phyloP scores from a whole-genome alignment of 2,113 vertebrate genomes.

The Pipra filicauda region DNA sequence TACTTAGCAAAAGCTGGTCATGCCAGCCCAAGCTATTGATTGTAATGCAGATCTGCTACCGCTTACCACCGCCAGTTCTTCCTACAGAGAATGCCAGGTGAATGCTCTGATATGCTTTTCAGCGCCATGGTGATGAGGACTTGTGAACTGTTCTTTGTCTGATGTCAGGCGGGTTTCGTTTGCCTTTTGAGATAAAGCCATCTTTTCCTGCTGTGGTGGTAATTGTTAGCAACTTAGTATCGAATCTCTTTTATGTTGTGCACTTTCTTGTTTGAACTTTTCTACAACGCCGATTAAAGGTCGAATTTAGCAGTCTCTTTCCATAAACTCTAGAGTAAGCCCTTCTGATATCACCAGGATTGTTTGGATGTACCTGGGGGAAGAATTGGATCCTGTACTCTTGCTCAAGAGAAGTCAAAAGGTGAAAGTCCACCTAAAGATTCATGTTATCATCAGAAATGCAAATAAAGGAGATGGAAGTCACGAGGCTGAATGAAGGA shows the following conservation, averaged over 20 bases:
- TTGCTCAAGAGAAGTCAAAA: constrained; percentile 6
- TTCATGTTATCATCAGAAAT: background rate
- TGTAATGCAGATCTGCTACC: background rate
- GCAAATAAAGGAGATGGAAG: constrained; percentile 3
- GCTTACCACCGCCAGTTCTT: background rate
- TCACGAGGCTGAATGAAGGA: background rate
- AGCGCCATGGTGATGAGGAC: background rate
- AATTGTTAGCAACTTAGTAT: background rate
- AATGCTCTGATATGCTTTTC: background rate
- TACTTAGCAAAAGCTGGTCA: background rate
- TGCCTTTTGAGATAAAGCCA: background rate
- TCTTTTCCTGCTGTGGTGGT: background rate
- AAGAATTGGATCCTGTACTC: background rate
- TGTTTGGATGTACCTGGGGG: background rate
- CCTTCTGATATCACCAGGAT: background rate
- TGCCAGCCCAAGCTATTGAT: background rate
- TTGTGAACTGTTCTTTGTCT: background rate
- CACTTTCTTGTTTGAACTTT: background rate
- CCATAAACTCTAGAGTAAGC: background rate
- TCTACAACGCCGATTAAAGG: background rate
- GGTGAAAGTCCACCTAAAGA: background rate
- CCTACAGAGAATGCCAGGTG: background rate
- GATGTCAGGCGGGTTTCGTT: background rate
- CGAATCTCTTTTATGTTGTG: background rate
- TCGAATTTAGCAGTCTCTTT: background rate